Conservation (phyloP, 2,888 invertebrate species). For the Drosophila colorata region DNA sequence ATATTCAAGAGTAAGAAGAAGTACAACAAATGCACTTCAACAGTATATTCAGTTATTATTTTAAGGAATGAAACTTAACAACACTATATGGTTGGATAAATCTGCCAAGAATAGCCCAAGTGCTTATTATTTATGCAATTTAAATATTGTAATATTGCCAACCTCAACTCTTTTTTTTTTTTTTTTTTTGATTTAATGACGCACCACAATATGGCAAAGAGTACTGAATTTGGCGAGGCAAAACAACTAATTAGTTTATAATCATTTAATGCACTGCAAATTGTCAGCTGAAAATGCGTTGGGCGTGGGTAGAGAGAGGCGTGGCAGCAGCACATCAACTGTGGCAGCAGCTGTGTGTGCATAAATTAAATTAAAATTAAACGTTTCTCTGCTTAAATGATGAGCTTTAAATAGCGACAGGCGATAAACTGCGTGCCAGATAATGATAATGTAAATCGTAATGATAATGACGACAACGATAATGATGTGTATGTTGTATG, state of each 20-base stretch:
- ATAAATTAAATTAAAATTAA: constrained; percentile 78
- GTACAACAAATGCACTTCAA: no score
- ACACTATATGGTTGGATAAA: no score
- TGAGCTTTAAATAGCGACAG: constrained; percentile 62
- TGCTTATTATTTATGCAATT: background rate
- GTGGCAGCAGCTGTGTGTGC: constrained; percentile 61
- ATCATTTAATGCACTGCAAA: constrained; percentile 75
- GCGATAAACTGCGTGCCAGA: constrained; percentile 47
- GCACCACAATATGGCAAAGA: constrained; percentile 11
- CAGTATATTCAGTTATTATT: no score
- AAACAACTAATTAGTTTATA: constrained; percentile 75
- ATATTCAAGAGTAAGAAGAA: no score
- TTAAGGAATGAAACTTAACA: no score
- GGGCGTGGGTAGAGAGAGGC: background rate
- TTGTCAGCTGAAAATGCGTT: constrained; percentile 26
- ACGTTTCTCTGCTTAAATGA: constrained; percentile 67
- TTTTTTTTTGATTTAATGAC: constrained; percentile 5
- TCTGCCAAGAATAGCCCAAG: background rate
- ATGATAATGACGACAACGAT: constrained; percentile 4
- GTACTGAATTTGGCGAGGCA: constrained; percentile 13
- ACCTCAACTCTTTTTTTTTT: background rate
- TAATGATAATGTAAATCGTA: constrained; percentile 26
- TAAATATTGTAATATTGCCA: constrained; percentile 9
- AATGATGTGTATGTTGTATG: background rate
- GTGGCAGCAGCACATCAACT: constrained; percentile 6